Base-by-base conservation (phyloP, 2,113 vertebrate genomes). In the Himantopus leucocephalus region DNA sequence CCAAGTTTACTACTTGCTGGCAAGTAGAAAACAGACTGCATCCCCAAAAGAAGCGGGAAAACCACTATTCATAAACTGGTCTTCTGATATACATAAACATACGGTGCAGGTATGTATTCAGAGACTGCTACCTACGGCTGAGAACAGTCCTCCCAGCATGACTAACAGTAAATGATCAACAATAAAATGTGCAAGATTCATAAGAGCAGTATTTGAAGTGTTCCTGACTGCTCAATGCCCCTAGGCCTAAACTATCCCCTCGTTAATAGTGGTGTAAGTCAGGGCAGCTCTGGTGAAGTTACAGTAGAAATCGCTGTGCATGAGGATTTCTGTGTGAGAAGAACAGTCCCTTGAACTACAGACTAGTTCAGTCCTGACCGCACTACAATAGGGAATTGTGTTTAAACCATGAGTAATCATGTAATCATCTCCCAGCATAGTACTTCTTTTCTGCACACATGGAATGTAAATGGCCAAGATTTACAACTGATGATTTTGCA, bases 371-470 rank as follows among this genome's bases (percentile, higher is more conserved):
- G 92, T 94, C 95, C 94, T 94, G 95, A 96, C 97, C 71, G 3
- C 89, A 94, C 95, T 76, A 94, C 94, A 94, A 97, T 94, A 82
- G 95, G 67, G 92, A 96, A 95, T 92, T 96, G 96, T 96, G 91
- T 95, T 96, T 93, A 96, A 96, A 67, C 95, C 93, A 90, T 94
- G 93, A 95, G 92, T 92, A 95, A 97, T 95, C 95, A 50, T 89
- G 84, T 88, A 95, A 74, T 96, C 94, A 95, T 95, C 96, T 95
- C 92, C 67, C 94, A 94, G 92, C 95, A 97, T 53, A 90, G 94
- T 91, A 94, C 77, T 89, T 78, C 83, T 94, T 95, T 92, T 95
- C 94, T 91, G 92, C 74, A 91, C 71, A 85, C 92, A 94, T 34
- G 77, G 94, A 94, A 97, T 95, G 92, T 94, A 96, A 97, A 82